Evolutionary conservation across 2,888 invertebrate species (phyloP), one percentile per base, ranked within the genome.

Genomic region (Caenorhabditis japonica): DNA sequence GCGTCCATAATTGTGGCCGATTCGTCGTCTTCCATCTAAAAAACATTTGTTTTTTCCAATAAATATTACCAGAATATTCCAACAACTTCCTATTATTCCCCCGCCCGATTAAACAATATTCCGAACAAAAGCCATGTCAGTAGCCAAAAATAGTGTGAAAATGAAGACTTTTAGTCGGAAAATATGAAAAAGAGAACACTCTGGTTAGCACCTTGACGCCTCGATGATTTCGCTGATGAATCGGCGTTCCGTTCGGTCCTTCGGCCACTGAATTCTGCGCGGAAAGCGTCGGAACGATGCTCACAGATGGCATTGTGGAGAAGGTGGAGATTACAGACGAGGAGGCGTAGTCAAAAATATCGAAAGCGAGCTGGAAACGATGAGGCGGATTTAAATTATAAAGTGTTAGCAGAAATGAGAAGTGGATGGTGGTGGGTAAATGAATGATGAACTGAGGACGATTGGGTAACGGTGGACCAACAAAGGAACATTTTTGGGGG

Each of bases 1-100:
- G 86, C 83, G 27, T 86, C 86, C 86, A 86, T 86, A 13, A 85
- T 86, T 12, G 86, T 86, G 2, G 86, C 79, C 27, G 84, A 79
- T 43, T 87, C 85, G 51, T 87, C 85, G 58, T 87, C 85, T 15
- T 87, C 84, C 38, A 85, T 84, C 86, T 86, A 47, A 60, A 81
- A 47, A 15, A 38, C 13, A 46, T 5, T 25, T 10, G 17, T 30
- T 34, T 12, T 7, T 17, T n/a, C 10, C 12, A 30, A 13, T 3
- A 41, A 23, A 4, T 27, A 13, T 17, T 1, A 33, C n/a, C 1
- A 13, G 12, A 4, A 12, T 27, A n/a, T 10, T 19, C 46, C 3
- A 19, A 19, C 17, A 33, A 3, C 19, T 51, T 7, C 41, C 12
- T 19, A 8, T 51, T 10, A 33, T 13, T 36, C 19, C 21, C 5